These are phyloP conservation scores for Pterocles gutturalis DNA, from an alignment of 2,113 vertebrate species.

Conservation along the genomic window DNA sequence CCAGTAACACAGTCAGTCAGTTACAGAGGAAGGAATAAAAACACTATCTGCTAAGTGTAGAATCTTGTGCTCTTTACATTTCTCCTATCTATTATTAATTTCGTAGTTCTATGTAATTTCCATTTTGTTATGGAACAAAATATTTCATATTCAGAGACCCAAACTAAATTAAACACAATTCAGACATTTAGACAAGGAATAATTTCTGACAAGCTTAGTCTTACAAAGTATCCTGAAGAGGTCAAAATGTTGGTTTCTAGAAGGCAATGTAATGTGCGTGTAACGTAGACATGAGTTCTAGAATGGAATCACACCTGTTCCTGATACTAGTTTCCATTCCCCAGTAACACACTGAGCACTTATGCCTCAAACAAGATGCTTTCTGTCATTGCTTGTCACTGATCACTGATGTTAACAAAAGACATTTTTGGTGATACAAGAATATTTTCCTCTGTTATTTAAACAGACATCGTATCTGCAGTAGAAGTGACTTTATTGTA, in stretches of 20 bases:
- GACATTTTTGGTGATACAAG: not conserved
- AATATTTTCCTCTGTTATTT: not conserved
- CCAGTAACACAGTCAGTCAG: not conserved
- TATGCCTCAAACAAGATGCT: not conserved
- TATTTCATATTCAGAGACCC: not conserved
- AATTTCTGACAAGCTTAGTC: not conserved
- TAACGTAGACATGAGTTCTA: not conserved
- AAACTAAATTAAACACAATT: not conserved
- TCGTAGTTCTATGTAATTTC: not conserved
- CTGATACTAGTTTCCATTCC: not conserved
- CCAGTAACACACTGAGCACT: not conserved
- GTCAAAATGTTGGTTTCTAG: not conserved
- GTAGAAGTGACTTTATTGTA: not conserved
- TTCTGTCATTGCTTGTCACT: not conserved
- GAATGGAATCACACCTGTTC: not conserved
- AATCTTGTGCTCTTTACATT: not conserved
- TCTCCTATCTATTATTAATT: not conserved
- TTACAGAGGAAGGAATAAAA: not conserved
- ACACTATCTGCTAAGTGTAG: accelerated
- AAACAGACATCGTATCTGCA: not conserved
- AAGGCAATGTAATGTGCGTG: not conserved
- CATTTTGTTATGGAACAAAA: not conserved
- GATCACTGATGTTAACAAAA: not conserved
- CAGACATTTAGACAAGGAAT: not conserved
- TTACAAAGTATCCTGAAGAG: not conserved